Evolutionary conservation across 2,113 vertebrate genomes (phyloP).

Genomic region (Barnardius zonarius): DNA sequence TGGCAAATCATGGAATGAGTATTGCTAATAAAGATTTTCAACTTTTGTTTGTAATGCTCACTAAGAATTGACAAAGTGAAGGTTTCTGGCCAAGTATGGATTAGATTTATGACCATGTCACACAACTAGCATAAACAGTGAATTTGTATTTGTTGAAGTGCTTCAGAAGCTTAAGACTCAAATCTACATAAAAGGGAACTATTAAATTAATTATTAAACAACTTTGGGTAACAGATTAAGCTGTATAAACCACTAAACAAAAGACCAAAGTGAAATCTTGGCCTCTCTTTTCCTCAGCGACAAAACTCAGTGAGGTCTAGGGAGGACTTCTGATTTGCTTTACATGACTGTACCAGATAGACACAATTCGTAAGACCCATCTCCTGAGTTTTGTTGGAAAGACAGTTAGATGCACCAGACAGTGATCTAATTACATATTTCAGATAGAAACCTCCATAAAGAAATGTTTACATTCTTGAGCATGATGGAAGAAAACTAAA

Average conservation of each 20-base stretch:
- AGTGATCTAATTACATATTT: not conserved
- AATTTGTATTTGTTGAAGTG: not conserved
- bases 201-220: not conserved
- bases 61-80: not conserved
- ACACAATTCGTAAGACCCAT: not conserved
- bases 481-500: not conserved
- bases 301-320: not conserved
- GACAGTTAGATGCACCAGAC: not conserved
- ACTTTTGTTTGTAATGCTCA: not conserved
- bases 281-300: not conserved
- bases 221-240: not conserved
- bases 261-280: not conserved
- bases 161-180: not conserved
- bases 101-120: not conserved
- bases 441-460: not conserved
- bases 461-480: not conserved
- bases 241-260: not conserved
- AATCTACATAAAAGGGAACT: not conserved
- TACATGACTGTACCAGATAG: not conserved
- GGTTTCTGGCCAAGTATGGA: not conserved
- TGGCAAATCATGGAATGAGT: rapidly evolving
- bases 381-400: not conserved
- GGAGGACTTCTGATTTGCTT: not conserved
- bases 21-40: not conserved
- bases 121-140: not conserved